phyloP scores from a whole-genome alignment of 30 jellyfish, hydroid and myxozoan genomes.

The Turritopsis dohrnii region DNA sequence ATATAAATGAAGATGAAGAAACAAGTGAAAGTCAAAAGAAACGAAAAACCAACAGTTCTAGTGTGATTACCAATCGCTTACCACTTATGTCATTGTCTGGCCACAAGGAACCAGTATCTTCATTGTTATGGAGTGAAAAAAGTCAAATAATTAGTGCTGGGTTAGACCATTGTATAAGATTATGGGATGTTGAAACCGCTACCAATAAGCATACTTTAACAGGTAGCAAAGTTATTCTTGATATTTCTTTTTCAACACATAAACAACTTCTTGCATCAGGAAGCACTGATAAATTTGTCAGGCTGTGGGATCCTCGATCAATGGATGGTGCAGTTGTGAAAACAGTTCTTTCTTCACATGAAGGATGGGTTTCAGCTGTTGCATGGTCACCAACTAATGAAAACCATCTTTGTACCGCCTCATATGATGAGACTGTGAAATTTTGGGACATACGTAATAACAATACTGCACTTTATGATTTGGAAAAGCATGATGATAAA shows the following conservation, averaged over 20 bases:
- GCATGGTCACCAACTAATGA: slow-evolving; percentile 88
- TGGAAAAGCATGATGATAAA: slow-evolving; percentile 75
- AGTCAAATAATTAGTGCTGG: slow-evolving; percentile 66
- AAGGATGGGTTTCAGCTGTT: slow-evolving; percentile 96
- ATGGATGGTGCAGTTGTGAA: slow-evolving; percentile 75
- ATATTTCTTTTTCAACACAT: slow-evolving; percentile 52
- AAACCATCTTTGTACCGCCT: slow-evolving; percentile 59
- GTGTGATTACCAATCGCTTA: slow-evolving; percentile 49
- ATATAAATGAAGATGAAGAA: slow-evolving; percentile 49
- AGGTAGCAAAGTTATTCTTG: slow-evolving; percentile 72
- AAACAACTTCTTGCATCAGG: slow-evolving; percentile 87
- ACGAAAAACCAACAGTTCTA: slow-evolving; percentile 32
- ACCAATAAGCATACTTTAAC: slow-evolving; percentile 59
- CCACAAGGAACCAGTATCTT: slow-evolving; percentile 89
- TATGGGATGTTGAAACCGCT: slow-evolving; percentile 86
- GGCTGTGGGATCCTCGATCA: slow-evolving; percentile 85
- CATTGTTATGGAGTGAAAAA: slow-evolving; percentile 56
- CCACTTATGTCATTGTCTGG: slow-evolving; percentile 92
- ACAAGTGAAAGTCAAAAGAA: slow-evolving; percentile 47
- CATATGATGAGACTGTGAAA: slow-evolving; percentile 62
- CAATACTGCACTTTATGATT: slow-evolving; percentile 38
- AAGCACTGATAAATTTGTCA: slow-evolving; percentile 66
- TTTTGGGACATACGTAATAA: slow-evolving; percentile 90
- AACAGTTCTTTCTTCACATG: slow-evolving; percentile 66
- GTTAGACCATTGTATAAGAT: slow-evolving; percentile 87